These are phyloP conservation scores for Picathartes gymnocephalus DNA, from an alignment of 2,113 vertebrate species.

Conservation along the genomic window DNA sequence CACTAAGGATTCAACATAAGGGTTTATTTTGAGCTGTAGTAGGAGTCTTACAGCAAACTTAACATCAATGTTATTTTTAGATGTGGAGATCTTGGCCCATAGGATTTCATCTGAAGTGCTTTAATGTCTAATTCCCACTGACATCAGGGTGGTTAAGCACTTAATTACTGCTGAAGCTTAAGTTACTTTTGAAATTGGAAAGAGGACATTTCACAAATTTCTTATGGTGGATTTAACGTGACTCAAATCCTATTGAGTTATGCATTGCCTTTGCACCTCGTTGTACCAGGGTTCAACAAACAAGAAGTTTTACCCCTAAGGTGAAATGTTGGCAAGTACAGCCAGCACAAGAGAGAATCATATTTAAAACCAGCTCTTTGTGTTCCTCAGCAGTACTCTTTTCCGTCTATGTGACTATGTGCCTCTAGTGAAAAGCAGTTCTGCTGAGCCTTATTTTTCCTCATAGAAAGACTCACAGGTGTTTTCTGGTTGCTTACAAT, in stretches of 20 bases:
- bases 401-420: not conserved
- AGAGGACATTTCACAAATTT: not conserved
- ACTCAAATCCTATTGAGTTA: not conserved
- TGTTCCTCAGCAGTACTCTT: not conserved
- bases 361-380: not conserved
- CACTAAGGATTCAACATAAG: not conserved
- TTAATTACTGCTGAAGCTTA: not conserved
- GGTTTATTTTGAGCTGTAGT: not conserved
- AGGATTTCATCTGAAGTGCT: not conserved
- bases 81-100: not conserved
- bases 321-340: not conserved
- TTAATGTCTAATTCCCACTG: not conserved
- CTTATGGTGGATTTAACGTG: not conserved
- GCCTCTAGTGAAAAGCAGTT: not conserved
- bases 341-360: not conserved
- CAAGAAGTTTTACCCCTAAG: not conserved
- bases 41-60: not conserved
- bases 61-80: not conserved
- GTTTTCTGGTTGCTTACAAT: not conserved
- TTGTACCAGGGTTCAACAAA: not conserved
- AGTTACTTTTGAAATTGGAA: not conserved
- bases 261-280: not conserved
- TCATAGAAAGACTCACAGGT: not conserved
- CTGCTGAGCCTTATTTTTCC: not conserved
- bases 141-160: not conserved